These are phyloP conservation scores for Lysandra coridon DNA, from an alignment of 2,888 invertebrate genomes.

Conservation along the genomic window DNA sequence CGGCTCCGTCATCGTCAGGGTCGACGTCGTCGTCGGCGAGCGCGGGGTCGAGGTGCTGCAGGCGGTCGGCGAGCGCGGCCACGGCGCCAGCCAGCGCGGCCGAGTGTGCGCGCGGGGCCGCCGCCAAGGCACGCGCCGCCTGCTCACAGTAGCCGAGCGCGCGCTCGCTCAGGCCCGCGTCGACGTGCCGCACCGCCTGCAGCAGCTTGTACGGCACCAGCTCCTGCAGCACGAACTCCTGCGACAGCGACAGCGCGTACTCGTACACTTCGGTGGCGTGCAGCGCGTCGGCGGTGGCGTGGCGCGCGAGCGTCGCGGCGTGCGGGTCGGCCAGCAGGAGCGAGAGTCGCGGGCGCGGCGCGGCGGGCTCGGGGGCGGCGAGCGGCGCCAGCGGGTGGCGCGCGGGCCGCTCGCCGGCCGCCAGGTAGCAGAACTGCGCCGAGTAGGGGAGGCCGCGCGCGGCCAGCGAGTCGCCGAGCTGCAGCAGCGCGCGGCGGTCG, in stretches of 20 bases:
- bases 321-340: slow-evolving; percentile 89
- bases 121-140: slow-evolving; percentile 84
- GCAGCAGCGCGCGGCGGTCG: slow-evolving; percentile 88
- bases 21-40: slow-evolving; percentile 62
- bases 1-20: slow-evolving; percentile 51
- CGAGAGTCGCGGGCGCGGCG: slow-evolving; percentile 82
- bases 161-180: slow-evolving; percentile 87
- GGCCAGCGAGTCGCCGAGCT: slow-evolving; percentile 85
- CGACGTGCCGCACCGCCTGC: slow-evolving; percentile 87
- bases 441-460: slow-evolving; percentile 91
- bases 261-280: slow-evolving; percentile 98
- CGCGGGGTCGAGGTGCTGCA: slow-evolving; percentile 84
- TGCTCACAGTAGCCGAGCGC: slow-evolving; percentile 92
- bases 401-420: slow-evolving; percentile 86
- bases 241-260: slow-evolving; percentile 91
- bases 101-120: slow-evolving; percentile 74
- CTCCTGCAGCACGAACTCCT: slow-evolving; percentile 85
- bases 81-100: slow-evolving; percentile 83
- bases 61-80: slow-evolving; percentile 70
- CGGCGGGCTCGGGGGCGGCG: slow-evolving; percentile 54
- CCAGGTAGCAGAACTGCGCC: slow-evolving; percentile 97
- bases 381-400: slow-evolving; percentile 59
- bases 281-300: slow-evolving; percentile 90
- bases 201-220: slow-evolving; percentile 93
- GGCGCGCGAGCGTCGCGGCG: slow-evolving; percentile 81